Percentiles rank a stretch among this genome's conserved stretches.
These are phyloP conservation scores for Oceanodroma leucorhoa DNA, from an alignment of 2,797 vertebrate species.

Conservation along the genomic window DNA sequence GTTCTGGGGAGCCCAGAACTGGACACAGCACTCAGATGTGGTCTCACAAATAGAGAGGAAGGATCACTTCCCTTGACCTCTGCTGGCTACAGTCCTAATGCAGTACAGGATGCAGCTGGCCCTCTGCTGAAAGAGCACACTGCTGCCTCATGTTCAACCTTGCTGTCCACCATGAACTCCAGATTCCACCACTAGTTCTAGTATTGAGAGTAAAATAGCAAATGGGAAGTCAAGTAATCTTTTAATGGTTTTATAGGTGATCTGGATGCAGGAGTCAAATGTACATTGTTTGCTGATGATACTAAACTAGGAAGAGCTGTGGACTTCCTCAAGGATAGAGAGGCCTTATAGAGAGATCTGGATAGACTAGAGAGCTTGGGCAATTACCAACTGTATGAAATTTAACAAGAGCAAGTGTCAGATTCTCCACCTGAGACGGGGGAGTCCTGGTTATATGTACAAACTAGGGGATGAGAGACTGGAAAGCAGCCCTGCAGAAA, in stretches of 20 bases:
- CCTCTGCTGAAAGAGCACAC: neutral
- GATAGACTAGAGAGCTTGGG: neutral
- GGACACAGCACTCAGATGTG: neutral
- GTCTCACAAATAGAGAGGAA: neutral
- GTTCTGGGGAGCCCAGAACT: neutral
- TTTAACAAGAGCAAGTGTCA: neutral
- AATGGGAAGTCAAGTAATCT: neutral
- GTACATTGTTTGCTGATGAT: neutral
- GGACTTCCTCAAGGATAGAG: neutral
- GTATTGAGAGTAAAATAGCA: neutral
- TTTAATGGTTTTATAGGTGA: neutral
- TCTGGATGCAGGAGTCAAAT: neutral
- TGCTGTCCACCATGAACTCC: neutral
- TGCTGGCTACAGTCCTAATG: neutral
- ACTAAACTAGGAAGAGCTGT: neutral
- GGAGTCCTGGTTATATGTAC: accelerated
- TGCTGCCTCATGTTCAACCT: neutral
- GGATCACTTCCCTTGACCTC: neutral
- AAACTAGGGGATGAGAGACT: accelerated
- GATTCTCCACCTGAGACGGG: neutral
- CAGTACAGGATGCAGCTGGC: neutral
- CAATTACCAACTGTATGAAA: neutral
- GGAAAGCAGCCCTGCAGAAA: neutral
- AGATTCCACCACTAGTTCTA: neutral
- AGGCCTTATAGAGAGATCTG: neutral